Evolutionary conservation across 2,113 vertebrate species (phyloP).

Genomic region (Corvus moneduloides): DNA sequence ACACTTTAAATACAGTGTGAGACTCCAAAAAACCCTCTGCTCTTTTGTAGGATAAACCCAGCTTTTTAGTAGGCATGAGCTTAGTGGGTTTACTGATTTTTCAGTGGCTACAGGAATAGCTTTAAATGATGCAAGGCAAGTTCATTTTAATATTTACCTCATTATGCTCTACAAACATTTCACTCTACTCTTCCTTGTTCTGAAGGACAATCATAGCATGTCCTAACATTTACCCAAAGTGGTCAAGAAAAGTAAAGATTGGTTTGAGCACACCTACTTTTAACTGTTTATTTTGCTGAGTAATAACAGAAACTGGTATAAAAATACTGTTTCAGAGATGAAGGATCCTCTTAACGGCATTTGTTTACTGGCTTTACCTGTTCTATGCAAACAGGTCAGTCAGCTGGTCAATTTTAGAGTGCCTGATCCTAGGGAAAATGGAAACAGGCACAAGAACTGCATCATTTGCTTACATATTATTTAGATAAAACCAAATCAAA

Average conservation of each 20-base stretch:
- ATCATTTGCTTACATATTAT: not conserved
- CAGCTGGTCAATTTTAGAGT: not conserved
- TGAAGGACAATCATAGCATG: not conserved
- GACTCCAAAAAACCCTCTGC: not conserved
- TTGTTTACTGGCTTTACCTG: not conserved
- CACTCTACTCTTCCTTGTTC: not conserved
- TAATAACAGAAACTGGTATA: not conserved
- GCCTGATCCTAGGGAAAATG: not conserved
- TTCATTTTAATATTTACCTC: constrained; percentile 33
- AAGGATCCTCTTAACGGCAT: not conserved
- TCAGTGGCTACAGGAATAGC: not conserved
- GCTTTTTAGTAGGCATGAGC: not conserved
- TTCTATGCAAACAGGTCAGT: not conserved
- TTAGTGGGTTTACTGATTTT: not conserved
- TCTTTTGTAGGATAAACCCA: constrained; percentile 10
- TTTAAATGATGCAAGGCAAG: constrained; percentile 3
- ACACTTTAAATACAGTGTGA: constrained; percentile 15
- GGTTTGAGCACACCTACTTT: not conserved
- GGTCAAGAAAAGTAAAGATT: not conserved
- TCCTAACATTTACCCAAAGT: not conserved
- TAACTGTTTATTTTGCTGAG: not conserved
- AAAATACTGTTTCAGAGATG: not conserved
- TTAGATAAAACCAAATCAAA: not conserved
- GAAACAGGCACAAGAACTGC: not conserved
- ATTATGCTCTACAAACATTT: not conserved